Base-by-base conservation (phyloP, 2,113 vertebrate genomes). In the Eclectus roratus region DNA sequence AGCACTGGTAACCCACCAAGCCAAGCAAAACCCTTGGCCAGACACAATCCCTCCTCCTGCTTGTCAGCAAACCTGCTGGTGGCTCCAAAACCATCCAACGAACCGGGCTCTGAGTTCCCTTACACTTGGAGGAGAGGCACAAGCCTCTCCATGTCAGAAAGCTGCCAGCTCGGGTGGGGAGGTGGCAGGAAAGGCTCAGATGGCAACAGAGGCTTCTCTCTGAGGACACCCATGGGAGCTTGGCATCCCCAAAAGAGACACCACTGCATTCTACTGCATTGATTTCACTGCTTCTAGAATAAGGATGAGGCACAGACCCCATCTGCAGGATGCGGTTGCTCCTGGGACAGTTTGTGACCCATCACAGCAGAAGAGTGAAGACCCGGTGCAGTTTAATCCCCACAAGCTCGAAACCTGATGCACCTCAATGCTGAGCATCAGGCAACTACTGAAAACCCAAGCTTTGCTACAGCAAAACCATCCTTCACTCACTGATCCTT, bases 141-240 rank as follows among this genome's bases (percentile, higher is more conserved):
- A 14, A 80, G 46, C 35, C 1, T 1, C 39, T 84, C 44, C 2
- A 1, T 27, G 41, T 37, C 3, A 8, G 33, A 49, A 80, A 89
- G 41, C 28, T 2, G 3, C 41, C 8, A 2, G 63, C 46, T 33
- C 2, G 4, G 73, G 46, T 5, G 0, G 21, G 17, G 20, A 68
- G 37, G 73, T 23, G 35, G 68, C 46, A 85, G 39, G 52, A 66
- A 31, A 39, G 60, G 58, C 58, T 84, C 72, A 58, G 70, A 37
- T 47, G 72, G 63, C n/a, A 85, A 24, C 65, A 74, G 58, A 6
- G 13, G 69, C 15, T 52, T 77, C 37, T 87, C n/a, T 52, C 64
- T 10, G 0, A 86, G 58, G 49, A 78, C 29, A 71, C 28, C 43
- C 12, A 7, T 7, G 6, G 52, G 88, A 91, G 85, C 39, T 43